These are phyloP conservation scores for Siderastrea siderea DNA, from an alignment of 92 coral and sea anemone genomes.

Conservation along the genomic window DNA sequence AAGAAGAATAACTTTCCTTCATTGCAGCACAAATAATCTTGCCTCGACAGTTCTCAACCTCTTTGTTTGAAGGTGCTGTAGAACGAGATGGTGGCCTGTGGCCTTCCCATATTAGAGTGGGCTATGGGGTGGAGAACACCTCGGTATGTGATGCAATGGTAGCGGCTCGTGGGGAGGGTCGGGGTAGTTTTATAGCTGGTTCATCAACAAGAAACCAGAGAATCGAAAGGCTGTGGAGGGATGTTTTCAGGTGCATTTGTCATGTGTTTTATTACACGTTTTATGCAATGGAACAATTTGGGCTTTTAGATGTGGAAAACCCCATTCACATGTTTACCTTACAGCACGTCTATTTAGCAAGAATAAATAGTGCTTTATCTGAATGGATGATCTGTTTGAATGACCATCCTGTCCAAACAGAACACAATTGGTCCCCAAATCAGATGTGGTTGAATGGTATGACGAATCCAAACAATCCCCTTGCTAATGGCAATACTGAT, in stretches of 20 bases:
- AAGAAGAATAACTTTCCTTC: constrained; percentile 71
- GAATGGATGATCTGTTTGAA: constrained; percentile 66
- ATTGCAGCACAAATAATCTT: constrained; percentile 81
- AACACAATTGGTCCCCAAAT: constrained; percentile 74
- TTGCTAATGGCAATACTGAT: constrained; percentile 56
- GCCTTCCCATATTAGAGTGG: constrained; percentile 84
- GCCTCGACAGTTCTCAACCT: constrained; percentile 72
- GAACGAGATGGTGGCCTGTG: constrained; percentile 76
- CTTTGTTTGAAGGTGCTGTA: constrained; percentile 65
- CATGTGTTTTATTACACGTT: constrained; percentile 65
- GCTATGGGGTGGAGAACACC: constrained; percentile 82
- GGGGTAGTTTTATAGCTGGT: constrained; percentile 83
- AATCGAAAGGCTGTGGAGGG: constrained; percentile 83
- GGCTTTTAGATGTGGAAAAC: constrained; percentile 67
- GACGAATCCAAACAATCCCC: constrained; percentile 65
- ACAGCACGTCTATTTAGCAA: constrained; percentile 43
- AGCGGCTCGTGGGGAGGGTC: constrained; percentile 62
- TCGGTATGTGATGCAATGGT: constrained; percentile 83
- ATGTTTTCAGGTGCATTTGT: constrained; percentile 69
- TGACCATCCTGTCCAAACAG: constrained; percentile 63
- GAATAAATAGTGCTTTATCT: constrained; percentile 55
- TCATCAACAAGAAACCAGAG: constrained; percentile 84
- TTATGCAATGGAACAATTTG: constrained; percentile 78
- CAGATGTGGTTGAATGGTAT: constrained; percentile 82
- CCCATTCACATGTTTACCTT: constrained; percentile 69